Evolutionary conservation across 2,113 vertebrate genomes (phyloP), one percentile per base, ranked within the genome.

Genomic region (Pipa parva): DNA sequence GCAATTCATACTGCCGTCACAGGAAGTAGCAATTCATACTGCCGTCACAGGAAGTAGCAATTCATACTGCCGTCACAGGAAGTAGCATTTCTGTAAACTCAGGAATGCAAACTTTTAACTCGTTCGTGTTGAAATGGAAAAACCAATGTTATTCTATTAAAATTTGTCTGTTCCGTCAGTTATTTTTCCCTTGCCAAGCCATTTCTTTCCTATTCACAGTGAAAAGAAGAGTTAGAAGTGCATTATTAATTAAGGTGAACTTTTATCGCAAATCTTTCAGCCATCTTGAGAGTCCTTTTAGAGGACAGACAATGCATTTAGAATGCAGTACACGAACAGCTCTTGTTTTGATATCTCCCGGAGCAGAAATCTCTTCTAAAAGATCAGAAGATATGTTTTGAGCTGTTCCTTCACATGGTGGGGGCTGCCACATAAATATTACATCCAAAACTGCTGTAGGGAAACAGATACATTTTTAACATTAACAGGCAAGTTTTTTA

Each of bases 201-300:
- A 10, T 31, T 4, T 33, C 63, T 39, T 12, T 45, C 33, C 18
- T 13, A 27, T 31, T 42, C 31, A 25, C 10, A 52, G 26, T 27
- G 15, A n/a, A 10, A 13, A 17, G 37, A 27, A 11, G 20, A 33
- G 76, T 29, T 5, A 64, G 59, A 58, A 59, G 63, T 3, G 13
- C 28, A 51, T 63, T 63, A 49, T 52, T 72, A 50, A 64, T 20
- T 4, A 13, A 48, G 13, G 48, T 26, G 39, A 27, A 59, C 25
- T n/a, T 0, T 2, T 15, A 46, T 54, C 13, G 37, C 1, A 1
- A 0, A 24, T 25, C 17, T 33, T 26, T 55, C 31, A 39, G 56
- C 21, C 17, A 56, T 46, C 46, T 21, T 51, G 52, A 66, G 46
- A 59, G 56, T 22, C 29, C 57, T 52, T 28, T 31, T 50, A 67